Percentiles rank a stretch among this genome's conserved stretches.
Conservation (phyloP, 2,797 vertebrate genomes). For the Xerus rutilus region DNA sequence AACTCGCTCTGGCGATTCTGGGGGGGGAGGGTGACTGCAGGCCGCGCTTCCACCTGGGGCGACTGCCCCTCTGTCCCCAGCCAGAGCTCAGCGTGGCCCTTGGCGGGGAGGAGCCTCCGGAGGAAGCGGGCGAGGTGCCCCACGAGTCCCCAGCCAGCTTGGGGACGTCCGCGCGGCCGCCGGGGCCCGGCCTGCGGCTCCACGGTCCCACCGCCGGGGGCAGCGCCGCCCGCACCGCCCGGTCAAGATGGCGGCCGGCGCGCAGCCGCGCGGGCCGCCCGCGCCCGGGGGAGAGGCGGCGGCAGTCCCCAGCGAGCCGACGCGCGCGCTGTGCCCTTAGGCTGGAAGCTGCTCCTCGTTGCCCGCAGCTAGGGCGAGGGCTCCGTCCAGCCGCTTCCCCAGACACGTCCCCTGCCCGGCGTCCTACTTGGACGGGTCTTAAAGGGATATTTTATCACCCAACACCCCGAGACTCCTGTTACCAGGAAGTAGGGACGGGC, state of each 20-base stretch:
- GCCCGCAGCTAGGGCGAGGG: neutral
- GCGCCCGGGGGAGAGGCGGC: neutral
- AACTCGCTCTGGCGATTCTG: neutral
- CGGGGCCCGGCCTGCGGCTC: conserved; percentile 58
- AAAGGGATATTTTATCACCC: conserved; percentile 1
- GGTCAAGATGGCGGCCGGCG: conserved; percentile 78
- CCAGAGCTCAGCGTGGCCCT: neutral
- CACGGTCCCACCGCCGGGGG: conserved; percentile 69
- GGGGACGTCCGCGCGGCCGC: neutral
- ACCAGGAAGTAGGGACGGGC: neutral
- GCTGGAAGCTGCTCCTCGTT: neutral
- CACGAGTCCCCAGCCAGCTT: neutral
- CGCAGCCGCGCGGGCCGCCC: neutral
- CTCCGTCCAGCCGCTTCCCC: neutral
- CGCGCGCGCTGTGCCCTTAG: neutral
- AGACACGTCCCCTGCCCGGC: neutral
- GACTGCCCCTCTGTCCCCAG: neutral
- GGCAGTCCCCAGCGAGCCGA: neutral
- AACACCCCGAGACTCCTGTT: neutral
- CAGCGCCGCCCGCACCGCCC: conserved; percentile 59
- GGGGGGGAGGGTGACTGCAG: neutral
- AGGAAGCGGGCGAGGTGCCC: neutral
- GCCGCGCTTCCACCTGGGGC: neutral
- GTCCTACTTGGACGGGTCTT: neutral
- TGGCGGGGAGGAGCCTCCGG: neutral